These are phyloP conservation scores for Paguma larvata DNA, from an alignment of 2,797 vertebrate genomes.

Conservation along the genomic window DNA sequence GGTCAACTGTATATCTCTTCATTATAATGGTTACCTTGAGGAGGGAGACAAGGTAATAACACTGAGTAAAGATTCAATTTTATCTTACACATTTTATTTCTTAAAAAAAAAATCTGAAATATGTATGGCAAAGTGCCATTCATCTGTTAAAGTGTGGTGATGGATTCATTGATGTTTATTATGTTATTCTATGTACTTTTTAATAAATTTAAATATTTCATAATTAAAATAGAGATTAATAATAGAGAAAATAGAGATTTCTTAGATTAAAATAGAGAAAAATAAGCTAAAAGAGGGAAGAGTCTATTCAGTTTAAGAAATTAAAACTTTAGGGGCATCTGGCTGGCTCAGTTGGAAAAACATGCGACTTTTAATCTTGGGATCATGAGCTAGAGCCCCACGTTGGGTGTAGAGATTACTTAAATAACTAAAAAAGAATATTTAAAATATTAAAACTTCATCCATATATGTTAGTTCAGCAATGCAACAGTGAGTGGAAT, in stretches of 20 bases:
- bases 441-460: conserved; percentile 42
- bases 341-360: no score
- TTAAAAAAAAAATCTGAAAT: not conserved
- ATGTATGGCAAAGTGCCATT: not conserved
- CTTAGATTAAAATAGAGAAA: not conserved
- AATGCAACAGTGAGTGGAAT: not conserved
- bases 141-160: not conserved
- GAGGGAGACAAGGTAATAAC: not conserved
- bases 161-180: not conserved
- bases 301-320: conserved; percentile 7
- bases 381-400: no score
- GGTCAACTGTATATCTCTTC: not conserved
- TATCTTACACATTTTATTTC: not conserved
- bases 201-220: conserved; percentile 1
- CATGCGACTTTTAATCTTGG: no score
- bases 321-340: not conserved
- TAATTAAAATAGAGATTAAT: no score
- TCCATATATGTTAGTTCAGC: not conserved
- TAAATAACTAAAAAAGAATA: no score
- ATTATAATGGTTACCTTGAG: not conserved
- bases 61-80: not conserved
- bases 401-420: no score
- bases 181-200: not conserved
- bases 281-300: not conserved
- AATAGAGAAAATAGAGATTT: no score